Evolutionary conservation across 2,888 invertebrate genomes (phyloP).

Genomic region (Idaea biselata): DNA sequence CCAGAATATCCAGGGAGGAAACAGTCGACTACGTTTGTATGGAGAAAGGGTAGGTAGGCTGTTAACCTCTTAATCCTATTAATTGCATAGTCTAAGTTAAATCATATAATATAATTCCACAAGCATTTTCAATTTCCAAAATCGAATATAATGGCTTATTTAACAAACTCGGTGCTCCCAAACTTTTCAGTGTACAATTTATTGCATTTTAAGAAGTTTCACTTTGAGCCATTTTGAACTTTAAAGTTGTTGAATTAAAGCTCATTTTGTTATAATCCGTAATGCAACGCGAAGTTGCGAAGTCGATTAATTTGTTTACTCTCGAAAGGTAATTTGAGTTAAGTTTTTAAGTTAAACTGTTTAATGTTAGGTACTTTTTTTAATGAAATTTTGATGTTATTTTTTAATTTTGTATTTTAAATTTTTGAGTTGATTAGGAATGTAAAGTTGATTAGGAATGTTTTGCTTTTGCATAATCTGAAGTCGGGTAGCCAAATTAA

Average conservation of each 20-base stretch:
- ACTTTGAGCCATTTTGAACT: slow-evolving; percentile 10
- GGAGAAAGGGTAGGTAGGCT: too few species aligned
- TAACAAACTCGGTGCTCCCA: slow-evolving; percentile 4
- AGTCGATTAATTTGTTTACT: slow-evolving; percentile 24
- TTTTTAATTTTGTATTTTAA: slow-evolving; percentile 3
- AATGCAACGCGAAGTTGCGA: slow-evolving; percentile 23
- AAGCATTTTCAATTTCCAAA: neutral
- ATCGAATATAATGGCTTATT: slow-evolving; percentile 2
- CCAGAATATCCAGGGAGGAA: too few species aligned
- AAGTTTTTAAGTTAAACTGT: slow-evolving; percentile 12
- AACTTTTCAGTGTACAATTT: slow-evolving; percentile 13
- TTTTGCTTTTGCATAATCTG: too few species aligned
- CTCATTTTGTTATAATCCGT: slow-evolving; percentile 21
- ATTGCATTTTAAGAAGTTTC: slow-evolving; percentile 11
- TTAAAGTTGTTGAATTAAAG: slow-evolving; percentile 23
- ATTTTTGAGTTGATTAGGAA: neutral
- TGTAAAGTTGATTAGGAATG: neutral
- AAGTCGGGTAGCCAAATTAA: too few species aligned
- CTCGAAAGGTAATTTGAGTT: slow-evolving; percentile 13
- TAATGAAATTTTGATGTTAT: neutral
- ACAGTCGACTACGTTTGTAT: too few species aligned
- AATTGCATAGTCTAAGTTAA: too few species aligned
- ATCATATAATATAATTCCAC: neutral
- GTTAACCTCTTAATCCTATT: too few species aligned
- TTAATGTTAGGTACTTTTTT: slow-evolving; percentile 7